Evolutionary conservation across 2,797 vertebrate genomes (phyloP).

Genomic region (Alectoris magna): DNA sequence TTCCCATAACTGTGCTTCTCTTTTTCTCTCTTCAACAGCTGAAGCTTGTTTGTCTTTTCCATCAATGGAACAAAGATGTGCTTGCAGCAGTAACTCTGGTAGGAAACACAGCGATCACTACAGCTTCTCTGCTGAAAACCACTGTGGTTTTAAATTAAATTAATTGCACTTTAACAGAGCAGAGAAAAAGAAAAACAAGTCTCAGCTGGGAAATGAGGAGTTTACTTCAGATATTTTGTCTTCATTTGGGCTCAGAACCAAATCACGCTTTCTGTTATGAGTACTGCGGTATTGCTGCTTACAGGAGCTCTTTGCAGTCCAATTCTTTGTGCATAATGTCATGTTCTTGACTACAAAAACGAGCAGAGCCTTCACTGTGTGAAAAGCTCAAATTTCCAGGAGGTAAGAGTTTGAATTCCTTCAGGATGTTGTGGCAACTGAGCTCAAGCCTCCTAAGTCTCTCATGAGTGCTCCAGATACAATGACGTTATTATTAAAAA

Average conservation of each 20-base stretch:
- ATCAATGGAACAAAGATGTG: background rate
- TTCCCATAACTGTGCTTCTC: background rate
- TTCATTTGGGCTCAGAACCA: background rate
- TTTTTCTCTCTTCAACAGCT: background rate
- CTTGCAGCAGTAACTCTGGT: background rate
- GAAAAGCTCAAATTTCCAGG: background rate
- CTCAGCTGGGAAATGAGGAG: slow-evolving; percentile 15
- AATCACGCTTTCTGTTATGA: background rate
- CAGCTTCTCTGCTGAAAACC: slow-evolving; percentile 4
- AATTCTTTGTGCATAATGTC: background rate
- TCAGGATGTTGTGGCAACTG: background rate
- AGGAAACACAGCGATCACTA: background rate
- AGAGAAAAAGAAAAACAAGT: background rate
- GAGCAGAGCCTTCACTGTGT: background rate
- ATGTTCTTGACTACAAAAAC: background rate
- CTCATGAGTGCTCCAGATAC: background rate
- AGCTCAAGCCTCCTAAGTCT: background rate
- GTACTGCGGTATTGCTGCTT: background rate
- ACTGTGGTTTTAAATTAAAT: background rate
- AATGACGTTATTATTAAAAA: background rate
- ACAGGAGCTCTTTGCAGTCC: background rate
- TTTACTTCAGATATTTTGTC: background rate
- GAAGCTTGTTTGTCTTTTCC: background rate
- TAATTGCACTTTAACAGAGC: background rate
- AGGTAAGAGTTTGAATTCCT: background rate